Evolutionary conservation across 2,113 vertebrate genomes (phyloP).

Genomic region (Mormyrus lacerda): DNA sequence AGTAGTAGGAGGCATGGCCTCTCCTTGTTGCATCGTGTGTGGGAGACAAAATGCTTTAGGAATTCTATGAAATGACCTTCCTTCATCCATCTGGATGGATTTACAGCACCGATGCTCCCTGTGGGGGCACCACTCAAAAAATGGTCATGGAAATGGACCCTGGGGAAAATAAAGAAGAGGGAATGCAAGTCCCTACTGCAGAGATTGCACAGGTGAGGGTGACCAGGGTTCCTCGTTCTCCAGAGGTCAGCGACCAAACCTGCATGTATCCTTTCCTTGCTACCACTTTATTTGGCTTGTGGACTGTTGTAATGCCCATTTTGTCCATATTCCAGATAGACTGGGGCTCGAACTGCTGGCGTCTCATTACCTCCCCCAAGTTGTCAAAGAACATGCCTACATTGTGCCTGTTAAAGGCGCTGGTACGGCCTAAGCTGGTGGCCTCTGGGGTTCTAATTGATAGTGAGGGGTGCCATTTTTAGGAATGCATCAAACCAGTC

Average conservation of each 20-base stretch:
- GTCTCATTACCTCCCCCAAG: no score
- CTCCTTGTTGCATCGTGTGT: not conserved
- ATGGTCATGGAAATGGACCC: constrained; percentile 1
- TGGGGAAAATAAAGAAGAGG: constrained; percentile 15
- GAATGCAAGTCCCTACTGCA: constrained; percentile 19
- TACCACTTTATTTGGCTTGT: not conserved
- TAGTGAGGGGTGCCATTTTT: not conserved
- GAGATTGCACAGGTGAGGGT: constrained; percentile 24
- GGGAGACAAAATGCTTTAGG: constrained; percentile 14
- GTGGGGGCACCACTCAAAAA: not conserved
- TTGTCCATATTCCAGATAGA: not conserved
- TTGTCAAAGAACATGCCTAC: not conserved
- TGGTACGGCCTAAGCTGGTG: not conserved
- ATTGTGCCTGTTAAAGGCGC: not conserved
- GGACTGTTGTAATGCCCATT: not conserved
- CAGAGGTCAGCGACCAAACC: not conserved
- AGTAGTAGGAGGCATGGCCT: not conserved
- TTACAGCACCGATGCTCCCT: not conserved
- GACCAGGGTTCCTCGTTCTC: constrained; percentile 2
- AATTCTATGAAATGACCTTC: constrained; percentile 11
- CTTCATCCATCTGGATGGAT: constrained; percentile 13
- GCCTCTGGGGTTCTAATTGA: not conserved
- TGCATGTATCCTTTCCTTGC: not conserved
- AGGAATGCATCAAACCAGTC: not conserved
- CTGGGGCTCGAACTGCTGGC: not conserved